These are phyloP conservation scores for Hypotaenidia okinawae DNA, from an alignment of 2,797 vertebrate genomes.

Conservation along the genomic window DNA sequence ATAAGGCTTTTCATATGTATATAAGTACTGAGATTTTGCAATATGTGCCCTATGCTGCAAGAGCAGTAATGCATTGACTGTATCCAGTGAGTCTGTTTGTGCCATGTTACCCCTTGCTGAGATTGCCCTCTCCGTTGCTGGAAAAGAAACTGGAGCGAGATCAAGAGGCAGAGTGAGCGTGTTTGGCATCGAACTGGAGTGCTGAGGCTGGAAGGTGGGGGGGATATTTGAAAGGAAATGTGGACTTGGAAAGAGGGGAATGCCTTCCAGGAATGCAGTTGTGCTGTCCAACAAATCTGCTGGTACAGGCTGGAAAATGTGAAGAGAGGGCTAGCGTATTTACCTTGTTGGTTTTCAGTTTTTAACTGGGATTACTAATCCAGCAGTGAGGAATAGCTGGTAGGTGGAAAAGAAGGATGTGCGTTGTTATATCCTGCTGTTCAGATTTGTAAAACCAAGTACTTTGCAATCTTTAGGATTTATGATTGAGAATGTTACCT, in stretches of 20 bases:
- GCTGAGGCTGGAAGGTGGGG: neutral
- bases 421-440: neutral
- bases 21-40: neutral
- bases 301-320: neutral
- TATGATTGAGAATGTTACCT: neutral
- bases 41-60: accelerated
- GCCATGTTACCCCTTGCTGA: neutral
- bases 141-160: neutral
- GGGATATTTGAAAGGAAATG: neutral
- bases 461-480: neutral
- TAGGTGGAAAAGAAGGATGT: neutral
- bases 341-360: accelerated
- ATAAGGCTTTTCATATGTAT: neutral
- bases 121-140: neutral
- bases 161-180: accelerated
- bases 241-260: neutral
- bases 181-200: neutral
- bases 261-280: neutral
- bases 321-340: too few relatives aligned
- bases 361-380: neutral
- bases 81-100: neutral
- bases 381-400: neutral
- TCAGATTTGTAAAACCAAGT: neutral
- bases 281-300: accelerated
- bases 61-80: neutral